Evolutionary conservation across 2,113 vertebrate species (phyloP), one percentile per base, ranked within the genome.

Genomic region (Halcyon malimbica): DNA sequence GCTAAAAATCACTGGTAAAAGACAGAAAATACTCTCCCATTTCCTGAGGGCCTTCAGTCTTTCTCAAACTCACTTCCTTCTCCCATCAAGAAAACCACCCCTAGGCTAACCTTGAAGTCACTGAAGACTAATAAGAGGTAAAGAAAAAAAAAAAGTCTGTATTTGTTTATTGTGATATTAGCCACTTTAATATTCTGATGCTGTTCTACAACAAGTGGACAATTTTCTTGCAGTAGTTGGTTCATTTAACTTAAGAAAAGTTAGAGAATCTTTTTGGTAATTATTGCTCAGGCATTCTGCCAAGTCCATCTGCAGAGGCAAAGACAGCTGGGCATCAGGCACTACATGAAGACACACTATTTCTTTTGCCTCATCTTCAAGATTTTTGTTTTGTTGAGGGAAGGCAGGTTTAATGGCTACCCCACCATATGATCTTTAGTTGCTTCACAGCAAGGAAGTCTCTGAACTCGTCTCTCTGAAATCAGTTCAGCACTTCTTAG

Each of bases 231-330:
- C 76, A 75, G 77, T 35, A 79, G 29, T 73, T 84, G 48, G 53
- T 64, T 93, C 87, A 48, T 92, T 95, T 92, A 83, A 59, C 53
- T 70, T 64, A 68, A 94, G 82, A 71, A 91, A 89, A 89, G 44
- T 63, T 84, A 81, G 53, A 68, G 71, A 92, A 54, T 79, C 39
- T 87, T 95, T 89, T 46, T 60, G n/a, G 39, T 6, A 19, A 76
- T 74, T 68, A 77, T 67, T 89, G 67, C 63, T 68, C 44, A 75
- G 94, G 83, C 80, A 29, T 75, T 53, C 60, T 75, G 83, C 81
- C 94, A 94, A 90, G 68, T 48, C 53, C 79, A 77, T 82, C 94
- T 96, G 94, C 88, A 95, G 83, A 82, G 44, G 93, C 75, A 92
- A 84, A 91, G 69, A 44, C 53, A 95, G 93, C 74, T 81, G 48